phyloP scores from a whole-genome alignment of 2,113 vertebrate genomes.

The Protomyctophum bolini region DNA sequence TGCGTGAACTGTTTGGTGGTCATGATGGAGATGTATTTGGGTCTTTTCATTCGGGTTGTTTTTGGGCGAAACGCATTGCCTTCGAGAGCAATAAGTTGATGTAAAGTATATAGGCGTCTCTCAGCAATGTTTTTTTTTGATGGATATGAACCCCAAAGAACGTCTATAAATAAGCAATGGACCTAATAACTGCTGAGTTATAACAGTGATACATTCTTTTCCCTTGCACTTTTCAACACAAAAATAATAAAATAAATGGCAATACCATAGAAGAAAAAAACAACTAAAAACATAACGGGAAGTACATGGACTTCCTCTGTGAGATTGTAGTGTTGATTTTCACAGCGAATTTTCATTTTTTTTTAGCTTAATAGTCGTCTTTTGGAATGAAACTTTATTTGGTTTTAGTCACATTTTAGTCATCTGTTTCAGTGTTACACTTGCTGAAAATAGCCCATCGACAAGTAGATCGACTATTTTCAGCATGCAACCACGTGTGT shows the following conservation, averaged over 20 bases:
- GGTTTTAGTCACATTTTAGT: too few species aligned
- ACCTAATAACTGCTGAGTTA: constrained; percentile 26
- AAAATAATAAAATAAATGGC: constrained; percentile 10
- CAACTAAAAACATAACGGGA: not conserved
- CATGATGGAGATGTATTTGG: constrained; percentile 23
- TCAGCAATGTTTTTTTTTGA: constrained; percentile 13
- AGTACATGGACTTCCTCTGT: not conserved
- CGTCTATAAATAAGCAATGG: not conserved
- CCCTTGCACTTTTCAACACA: constrained; percentile 25
- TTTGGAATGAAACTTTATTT: too few species aligned
- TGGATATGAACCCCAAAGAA: constrained; percentile 1
- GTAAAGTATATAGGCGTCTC: constrained; percentile 41
- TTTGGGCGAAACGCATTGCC: constrained; percentile 41
- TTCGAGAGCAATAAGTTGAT: constrained; percentile 64
- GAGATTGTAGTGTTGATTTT: not conserved
- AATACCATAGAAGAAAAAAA: constrained; percentile 25
- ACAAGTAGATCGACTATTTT: too few species aligned
- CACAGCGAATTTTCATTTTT: too few species aligned
- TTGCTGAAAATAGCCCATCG: too few species aligned
- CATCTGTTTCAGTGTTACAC: too few species aligned
- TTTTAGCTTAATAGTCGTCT: too few species aligned
- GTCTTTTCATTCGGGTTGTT: not conserved
- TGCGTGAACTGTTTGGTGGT: constrained; percentile 7
- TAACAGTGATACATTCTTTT: not conserved
- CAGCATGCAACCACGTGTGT: too few species aligned